Base-by-base conservation (phyloP, 2,888 invertebrate genomes). In the Tetheella fluctuosa region DNA sequence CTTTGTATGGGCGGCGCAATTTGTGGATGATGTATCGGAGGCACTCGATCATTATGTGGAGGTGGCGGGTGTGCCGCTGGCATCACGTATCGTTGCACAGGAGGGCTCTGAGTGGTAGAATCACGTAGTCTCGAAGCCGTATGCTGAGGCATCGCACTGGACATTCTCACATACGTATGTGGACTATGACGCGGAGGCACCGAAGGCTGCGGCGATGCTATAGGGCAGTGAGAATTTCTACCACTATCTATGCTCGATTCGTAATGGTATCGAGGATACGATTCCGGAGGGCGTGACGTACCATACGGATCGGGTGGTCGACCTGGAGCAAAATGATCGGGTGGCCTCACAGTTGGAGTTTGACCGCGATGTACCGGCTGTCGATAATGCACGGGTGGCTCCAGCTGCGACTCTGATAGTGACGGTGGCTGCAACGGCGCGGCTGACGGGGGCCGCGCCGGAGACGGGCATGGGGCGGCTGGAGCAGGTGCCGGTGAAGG, bases 11-110 rank as follows among this genome's bases (percentile, higher is more conserved):
- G 65, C 48, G 83, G 77, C 12, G 77, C 73, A 42, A 80, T 65
- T 65, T 85, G 88, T 52, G 91, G 92, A 69, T 93, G 92, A 69
- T 92, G 91, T 74, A 93, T 92, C 23, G 93, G 93, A 59, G 93
- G 93, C 60, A 92, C 92, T 7, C 93, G 86, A 71, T 93, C 93
- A 62, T 92, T 93, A 59, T 86, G 90, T 37, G 86, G 91, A 42
- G 90, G 90, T 17, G 88, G 88, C n/a, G 87, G 88, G 64, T 89
- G 89, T 30, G 76, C 64, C 48, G 80, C 63, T 58, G 85, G 81
- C 73, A 88, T 79, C 42, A 81, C 62, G 71, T 89, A 91, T 57
- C 91, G 86, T 63, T 87, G 87, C 54, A 84, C 74, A 28, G 89
- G 82, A 23, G 91, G 83, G 69, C 86, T 90, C 59, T 87, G 87